These are phyloP conservation scores for Prionailurus viverrinus DNA, from an alignment of 2,113 vertebrate species.

Conservation along the genomic window DNA sequence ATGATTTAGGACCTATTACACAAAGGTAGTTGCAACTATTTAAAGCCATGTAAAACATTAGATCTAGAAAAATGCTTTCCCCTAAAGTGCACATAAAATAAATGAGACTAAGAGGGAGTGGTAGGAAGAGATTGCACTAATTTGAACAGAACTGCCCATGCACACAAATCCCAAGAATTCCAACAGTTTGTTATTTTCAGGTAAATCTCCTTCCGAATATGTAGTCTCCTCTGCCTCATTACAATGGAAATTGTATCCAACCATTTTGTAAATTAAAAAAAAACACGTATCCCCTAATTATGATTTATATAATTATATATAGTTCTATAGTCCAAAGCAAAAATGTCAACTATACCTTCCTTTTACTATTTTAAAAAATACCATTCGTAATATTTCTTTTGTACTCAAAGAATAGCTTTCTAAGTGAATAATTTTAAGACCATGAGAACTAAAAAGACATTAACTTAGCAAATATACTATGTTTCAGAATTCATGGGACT, in stretches of 20 bases:
- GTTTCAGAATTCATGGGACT: background rate
- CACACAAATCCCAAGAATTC: background rate
- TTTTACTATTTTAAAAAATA: background rate
- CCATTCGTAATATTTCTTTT: background rate
- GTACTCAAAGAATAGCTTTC: background rate
- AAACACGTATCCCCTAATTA: background rate
- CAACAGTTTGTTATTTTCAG: background rate
- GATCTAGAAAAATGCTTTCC: background rate
- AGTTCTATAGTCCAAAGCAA: background rate
- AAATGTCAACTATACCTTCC: background rate
- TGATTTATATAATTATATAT: background rate
- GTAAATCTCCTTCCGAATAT: background rate
- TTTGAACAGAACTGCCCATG: background rate
- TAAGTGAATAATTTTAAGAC: slow-evolving; percentile 7
- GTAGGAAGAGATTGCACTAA: background rate
- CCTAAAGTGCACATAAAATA: background rate
- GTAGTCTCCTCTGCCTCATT: background rate
- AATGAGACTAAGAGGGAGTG: background rate
- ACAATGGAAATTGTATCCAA: background rate
- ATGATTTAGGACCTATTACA: background rate
- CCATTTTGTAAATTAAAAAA: background rate
- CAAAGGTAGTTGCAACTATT: background rate
- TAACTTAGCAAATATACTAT: background rate
- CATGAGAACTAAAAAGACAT: background rate
- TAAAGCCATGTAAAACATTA: slow-evolving; percentile 1